A percentile compares a stretch with the other conserved stretches of the same genome.
Conservation (phyloP, 2,888 invertebrate genomes). For the Cybosia mesomella region DNA sequence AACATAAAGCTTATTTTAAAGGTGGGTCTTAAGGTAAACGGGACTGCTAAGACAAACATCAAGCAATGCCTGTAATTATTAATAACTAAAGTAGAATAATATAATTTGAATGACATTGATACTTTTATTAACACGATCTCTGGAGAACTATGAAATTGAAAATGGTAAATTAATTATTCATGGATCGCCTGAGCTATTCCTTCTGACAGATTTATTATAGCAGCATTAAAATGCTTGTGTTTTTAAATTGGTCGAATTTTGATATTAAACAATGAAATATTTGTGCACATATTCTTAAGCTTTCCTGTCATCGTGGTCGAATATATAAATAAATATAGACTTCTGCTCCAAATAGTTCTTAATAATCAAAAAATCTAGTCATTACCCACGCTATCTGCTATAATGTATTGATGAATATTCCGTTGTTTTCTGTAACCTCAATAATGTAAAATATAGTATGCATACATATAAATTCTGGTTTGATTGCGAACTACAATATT, state of each 20-base stretch:
- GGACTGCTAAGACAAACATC: slow-evolving; percentile 47
- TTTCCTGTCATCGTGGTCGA: background rate
- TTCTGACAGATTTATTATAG: slow-evolving; percentile 13
- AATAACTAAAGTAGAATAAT: slow-evolving; percentile 35
- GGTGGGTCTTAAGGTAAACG: slow-evolving; percentile 53
- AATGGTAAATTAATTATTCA: slow-evolving; percentile 8
- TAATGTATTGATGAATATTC: slow-evolving; percentile 3
- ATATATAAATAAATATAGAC: background rate
- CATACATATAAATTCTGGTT: slow-evolving; percentile 52
- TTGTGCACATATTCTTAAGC: background rate
- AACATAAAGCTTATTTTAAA: slow-evolving; percentile 48
- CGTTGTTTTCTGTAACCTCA: slow-evolving; percentile 40
- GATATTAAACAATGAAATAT: background rate
- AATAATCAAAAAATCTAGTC: background rate
- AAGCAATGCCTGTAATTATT: slow-evolving; percentile 36
- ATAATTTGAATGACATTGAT: slow-evolving; percentile 37
- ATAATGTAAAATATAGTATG: slow-evolving; percentile 39
- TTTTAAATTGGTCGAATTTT: too few species aligned
- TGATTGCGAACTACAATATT: slow-evolving; percentile 54
- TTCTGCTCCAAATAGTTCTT: background rate
- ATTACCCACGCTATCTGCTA: background rate
- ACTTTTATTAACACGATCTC: slow-evolving; percentile 39
- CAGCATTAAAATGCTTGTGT: too few species aligned
- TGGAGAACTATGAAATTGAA: slow-evolving; percentile 38
- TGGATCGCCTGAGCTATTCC: background rate